phyloP scores from a whole-genome alignment of 2,113 vertebrate genomes.

The Theropithecus gelada region DNA sequence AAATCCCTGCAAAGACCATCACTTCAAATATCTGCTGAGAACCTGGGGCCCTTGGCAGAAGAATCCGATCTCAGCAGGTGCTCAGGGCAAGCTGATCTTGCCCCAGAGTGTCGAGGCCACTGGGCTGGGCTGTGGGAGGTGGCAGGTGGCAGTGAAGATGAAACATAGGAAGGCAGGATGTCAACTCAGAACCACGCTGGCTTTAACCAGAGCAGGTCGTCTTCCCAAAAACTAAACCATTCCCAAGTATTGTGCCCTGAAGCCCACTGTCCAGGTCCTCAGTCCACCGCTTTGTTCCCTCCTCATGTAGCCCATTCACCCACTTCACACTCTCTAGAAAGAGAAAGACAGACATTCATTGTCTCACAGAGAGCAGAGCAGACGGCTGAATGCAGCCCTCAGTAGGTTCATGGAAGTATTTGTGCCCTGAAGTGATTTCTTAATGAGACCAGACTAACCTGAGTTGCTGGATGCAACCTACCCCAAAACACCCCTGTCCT shows the following conservation, averaged over 20 bases:
- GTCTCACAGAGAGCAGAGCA: background rate
- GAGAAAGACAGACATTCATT: background rate
- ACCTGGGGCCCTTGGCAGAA: background rate
- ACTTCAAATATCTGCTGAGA: background rate
- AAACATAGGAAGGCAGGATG: background rate
- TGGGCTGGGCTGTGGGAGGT: background rate
- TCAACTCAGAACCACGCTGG: background rate
- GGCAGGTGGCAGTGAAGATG: too few species aligned
- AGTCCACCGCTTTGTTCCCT: background rate
- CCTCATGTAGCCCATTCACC: too few species aligned
- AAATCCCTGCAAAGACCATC: background rate
- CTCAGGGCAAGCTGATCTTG: background rate
- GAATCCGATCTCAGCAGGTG: background rate
- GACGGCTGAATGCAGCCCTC: background rate
- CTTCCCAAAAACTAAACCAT: too few species aligned
- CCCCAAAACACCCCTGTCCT: too few species aligned
- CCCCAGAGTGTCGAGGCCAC: too few species aligned
- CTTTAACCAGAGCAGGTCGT: background rate
- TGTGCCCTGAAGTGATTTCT: background rate
- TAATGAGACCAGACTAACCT: too few species aligned
- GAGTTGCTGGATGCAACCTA: background rate
- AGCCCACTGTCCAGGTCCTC: background rate
- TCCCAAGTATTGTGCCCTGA: background rate
- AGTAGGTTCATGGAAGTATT: background rate
- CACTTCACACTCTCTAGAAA: background rate